Evolutionary conservation across 2,797 vertebrate species (phyloP).

Genomic region (Huso huso): DNA sequence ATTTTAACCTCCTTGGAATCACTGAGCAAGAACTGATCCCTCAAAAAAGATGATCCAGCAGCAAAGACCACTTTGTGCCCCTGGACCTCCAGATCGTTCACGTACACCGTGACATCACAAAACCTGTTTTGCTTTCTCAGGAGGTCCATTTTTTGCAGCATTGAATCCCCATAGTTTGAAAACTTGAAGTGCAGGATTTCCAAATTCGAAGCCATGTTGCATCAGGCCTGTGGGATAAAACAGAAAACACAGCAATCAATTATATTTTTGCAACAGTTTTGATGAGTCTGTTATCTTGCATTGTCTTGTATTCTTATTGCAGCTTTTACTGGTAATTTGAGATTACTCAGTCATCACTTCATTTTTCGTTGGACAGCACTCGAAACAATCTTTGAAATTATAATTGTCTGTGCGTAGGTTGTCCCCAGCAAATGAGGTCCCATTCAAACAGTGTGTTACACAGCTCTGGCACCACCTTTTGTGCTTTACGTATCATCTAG

Average conservation of each 20-base stretch:
- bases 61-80: conserved; percentile 96
- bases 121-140: conserved; percentile 87
- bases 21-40: conserved; percentile 92
- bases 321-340: neutral
- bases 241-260: conserved; percentile 4
- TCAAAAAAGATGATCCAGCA: conserved; percentile 90
- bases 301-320: neutral
- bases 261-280: neutral
- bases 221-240: conserved; percentile 6
- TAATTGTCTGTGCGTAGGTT: no score
- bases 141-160: conserved; percentile 93
- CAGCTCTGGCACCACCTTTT: no score
- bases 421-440: no score
- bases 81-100: conserved; percentile 87
- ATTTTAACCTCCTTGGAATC: conserved; percentile 87
- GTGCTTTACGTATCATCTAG: no score
- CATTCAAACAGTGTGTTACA: no score
- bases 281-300: neutral
- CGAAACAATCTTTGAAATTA: no score
- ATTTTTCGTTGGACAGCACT: no score
- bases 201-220: conserved; percentile 82
- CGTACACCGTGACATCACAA: conserved; percentile 89
- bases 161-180: conserved; percentile 83
- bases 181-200: conserved; percentile 93
- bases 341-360: neutral